Conservation (phyloP, 2,888 invertebrate genomes). For the Scaptomyza reducta region DNA sequence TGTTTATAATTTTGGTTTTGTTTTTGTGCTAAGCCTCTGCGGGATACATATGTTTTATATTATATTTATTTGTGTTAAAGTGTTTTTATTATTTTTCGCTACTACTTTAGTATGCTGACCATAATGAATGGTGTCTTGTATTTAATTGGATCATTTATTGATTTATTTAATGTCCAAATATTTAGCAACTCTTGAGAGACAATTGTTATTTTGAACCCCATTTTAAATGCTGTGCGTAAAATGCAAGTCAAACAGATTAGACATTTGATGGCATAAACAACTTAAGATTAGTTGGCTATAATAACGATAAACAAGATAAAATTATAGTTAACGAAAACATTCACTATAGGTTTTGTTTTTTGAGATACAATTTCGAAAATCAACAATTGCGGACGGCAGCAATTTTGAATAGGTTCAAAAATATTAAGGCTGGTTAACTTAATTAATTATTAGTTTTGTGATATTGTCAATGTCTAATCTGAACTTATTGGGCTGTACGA, state of each 20-base stretch:
- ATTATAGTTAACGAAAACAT: constrained; percentile 6
- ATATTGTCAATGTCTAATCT: constrained; percentile 14
- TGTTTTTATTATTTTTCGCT: constrained; percentile 12
- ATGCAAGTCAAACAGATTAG: constrained; percentile 22
- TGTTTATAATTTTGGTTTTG: constrained; percentile 13
- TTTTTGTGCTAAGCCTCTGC: constrained; percentile 40
- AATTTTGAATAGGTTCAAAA: constrained; percentile 34
- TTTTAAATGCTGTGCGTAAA: constrained; percentile 25
- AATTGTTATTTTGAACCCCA: constrained; percentile 24
- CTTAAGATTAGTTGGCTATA: constrained; percentile 4
- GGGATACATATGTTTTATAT: constrained; percentile 36
- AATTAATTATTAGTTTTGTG: not conserved
- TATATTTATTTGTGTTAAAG: not conserved
- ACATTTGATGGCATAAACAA: constrained; percentile 27
- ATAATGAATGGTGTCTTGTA: constrained; percentile 10
- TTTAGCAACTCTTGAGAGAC: constrained; percentile 47
- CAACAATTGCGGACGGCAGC: constrained; percentile 74
- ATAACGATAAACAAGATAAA: constrained; percentile 5
- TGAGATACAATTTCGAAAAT: constrained; percentile 1
- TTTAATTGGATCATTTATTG: constrained; percentile 15
- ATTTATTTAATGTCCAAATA: constrained; percentile 10
- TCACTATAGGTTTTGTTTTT: not conserved
- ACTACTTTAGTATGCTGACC: constrained; percentile 48
- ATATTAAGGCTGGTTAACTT: not conserved
- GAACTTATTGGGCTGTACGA: constrained; percentile 2